Conservation (phyloP, 2,113 vertebrate genomes). For the Leucosticte australis region DNA sequence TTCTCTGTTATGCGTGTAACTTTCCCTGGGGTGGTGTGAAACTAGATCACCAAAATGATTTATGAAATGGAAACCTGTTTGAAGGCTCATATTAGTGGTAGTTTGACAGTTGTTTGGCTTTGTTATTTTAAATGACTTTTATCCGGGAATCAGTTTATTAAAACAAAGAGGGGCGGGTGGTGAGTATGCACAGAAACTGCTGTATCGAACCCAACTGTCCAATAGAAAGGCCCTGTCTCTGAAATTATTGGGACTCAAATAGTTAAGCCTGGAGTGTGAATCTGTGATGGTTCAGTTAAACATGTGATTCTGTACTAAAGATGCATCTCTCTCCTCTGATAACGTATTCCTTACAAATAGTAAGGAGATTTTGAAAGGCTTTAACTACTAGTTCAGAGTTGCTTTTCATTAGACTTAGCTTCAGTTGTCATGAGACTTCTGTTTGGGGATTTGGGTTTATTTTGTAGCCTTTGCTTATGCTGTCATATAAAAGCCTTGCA, state of each 20-base stretch:
- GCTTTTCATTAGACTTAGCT: background rate
- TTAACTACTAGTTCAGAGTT: background rate
- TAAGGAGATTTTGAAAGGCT: background rate
- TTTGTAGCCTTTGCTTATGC: background rate
- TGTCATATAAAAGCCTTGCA: background rate
- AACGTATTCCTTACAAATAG: background rate
- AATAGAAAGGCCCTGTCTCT: background rate
- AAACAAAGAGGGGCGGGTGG: background rate
- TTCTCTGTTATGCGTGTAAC: background rate
- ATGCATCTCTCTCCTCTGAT: background rate
- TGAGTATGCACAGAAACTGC: background rate
- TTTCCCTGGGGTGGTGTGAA: constrained; percentile 21
- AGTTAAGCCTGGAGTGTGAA: background rate
- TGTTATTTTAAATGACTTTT: constrained; percentile 23
- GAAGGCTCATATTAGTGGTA: background rate
- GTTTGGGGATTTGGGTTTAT: background rate
- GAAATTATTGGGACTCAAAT: background rate
- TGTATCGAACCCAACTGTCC: background rate
- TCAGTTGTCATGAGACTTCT: background rate
- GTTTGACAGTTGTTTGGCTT: constrained; percentile 32
- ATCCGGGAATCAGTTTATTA: background rate
- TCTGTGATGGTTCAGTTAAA: background rate
- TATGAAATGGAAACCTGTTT: constrained; percentile 40
- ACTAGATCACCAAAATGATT: background rate
- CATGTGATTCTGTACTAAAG: background rate